A percentile compares a stretch with the other conserved stretches of the same genome.
Evolutionary conservation across 2,797 vertebrate species (phyloP).

Genomic region (Setipinna tenuifilis): DNA sequence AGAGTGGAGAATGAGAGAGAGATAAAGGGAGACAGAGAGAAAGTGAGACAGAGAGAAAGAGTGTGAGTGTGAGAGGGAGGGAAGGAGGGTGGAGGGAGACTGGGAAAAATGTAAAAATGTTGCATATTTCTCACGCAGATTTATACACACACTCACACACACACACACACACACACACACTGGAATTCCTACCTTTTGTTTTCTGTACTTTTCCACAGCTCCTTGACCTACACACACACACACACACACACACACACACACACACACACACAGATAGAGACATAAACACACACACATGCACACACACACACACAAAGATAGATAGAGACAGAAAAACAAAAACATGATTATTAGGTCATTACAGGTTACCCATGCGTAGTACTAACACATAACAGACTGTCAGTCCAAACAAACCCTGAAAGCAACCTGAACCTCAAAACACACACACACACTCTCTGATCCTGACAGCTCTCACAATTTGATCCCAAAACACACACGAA

Average conservation of each 20-base stretch:
- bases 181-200: neutral
- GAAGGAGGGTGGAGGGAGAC: neutral
- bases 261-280: neutral
- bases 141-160: neutral
- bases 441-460: neutral
- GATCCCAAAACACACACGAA: neutral
- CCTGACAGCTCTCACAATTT: neutral
- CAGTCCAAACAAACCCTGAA: neutral
- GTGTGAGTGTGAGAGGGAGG: neutral
- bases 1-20: too few species aligned
- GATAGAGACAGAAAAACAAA: neutral
- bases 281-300: conserved; percentile 2
- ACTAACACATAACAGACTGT: neutral
- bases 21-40: too few species aligned
- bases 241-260: conserved; percentile 14
- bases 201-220: neutral
- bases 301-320: neutral
- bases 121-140: neutral
- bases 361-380: neutral
- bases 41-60: neutral
- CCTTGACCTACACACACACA: neutral
- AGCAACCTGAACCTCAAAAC: neutral
- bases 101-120: neutral
- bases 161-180: conserved; percentile 9
- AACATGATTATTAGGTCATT: conserved; percentile 11